phyloP scores from a whole-genome alignment of 1,140 invertebrate genomes.

The Copidosoma floridanum region DNA sequence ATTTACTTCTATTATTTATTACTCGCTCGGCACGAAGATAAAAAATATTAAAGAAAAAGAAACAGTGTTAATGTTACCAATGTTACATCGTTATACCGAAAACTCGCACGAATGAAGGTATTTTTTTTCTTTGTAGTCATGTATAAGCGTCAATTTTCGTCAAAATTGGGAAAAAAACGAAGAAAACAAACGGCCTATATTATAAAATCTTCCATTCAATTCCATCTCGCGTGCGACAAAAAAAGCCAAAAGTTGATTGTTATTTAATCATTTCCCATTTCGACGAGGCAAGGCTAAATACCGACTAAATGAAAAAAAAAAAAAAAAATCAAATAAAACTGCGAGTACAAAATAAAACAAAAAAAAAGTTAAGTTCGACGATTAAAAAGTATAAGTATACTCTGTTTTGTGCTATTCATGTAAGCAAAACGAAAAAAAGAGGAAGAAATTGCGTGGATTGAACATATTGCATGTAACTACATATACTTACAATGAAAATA shows the following conservation, averaged over 20 bases:
- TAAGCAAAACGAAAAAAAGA: neutral
- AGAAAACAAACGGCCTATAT: conserved; percentile 1
- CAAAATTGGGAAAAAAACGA: conserved; percentile 33
- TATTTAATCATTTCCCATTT: conserved; percentile 8
- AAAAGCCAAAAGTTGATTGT: neutral
- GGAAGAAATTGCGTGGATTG: neutral
- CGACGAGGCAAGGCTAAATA: conserved; percentile 5
- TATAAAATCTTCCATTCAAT: neutral
- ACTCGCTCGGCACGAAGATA: conserved; percentile 11
- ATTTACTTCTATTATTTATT: conserved; percentile 15
- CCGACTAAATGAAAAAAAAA: too few species aligned
- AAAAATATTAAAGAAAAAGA: neutral
- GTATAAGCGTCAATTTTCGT: conserved; percentile 32
- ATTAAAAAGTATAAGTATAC: conserved; percentile 21
- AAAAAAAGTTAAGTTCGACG: conserved; percentile 10
- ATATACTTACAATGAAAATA: neutral
- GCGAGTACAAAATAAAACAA: conserved; percentile 1
- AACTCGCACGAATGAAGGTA: neutral
- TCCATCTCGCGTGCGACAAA: neutral
- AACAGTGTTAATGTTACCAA: conserved; percentile 2
- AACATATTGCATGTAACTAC: too few species aligned
- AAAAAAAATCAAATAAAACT: too few species aligned
- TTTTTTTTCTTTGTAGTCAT: neutral
- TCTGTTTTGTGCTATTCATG: too few species aligned
- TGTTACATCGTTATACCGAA: conserved; percentile 6